Base-by-base conservation (phyloP, 1,140 invertebrate species). In the Macrotrachela quadricornifera region DNA sequence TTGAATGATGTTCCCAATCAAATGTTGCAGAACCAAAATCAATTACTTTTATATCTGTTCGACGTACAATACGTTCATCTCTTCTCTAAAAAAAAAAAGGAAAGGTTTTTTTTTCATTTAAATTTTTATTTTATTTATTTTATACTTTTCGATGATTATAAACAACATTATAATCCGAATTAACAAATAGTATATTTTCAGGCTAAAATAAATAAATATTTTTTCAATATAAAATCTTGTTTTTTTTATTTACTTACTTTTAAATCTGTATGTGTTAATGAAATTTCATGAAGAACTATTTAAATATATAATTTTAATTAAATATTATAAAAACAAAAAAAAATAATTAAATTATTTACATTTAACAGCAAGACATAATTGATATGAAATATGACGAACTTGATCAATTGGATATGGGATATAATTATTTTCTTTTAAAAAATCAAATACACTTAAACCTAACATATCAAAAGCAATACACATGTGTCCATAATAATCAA, bases 21-120 rank as follows among this genome's bases (percentile, higher is more conserved):
- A 99, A 99, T 15, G 94, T 99, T n/a, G 94, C 92, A 67, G 90
- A 96, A 54, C 94, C 94, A 72, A 99, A 95, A 74, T 99, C 94
- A 63, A 99, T 99, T 38, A 99, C 77, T 58, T 82, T 77, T 50
- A 97, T 90, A 64, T 92, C 83, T 53, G 87, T 88, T 59, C 80
- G 80, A 69, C 87, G 88, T 18, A 96, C 81, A 50, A 59, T 49
- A 48, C 61, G 51, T 42, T 68, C 63, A 56, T 90, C 83, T 64
- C 81, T 77, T 70, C 81, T 83, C 83, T 91, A 71, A 9, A 60
- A 60, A n/a, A 50, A 47, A 43, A 47, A 46, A 56, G 52, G 39
- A 16, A 40, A 48, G 10, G 9, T 10, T 40, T 38, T 44, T 39
- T 9, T 42, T 10, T 16, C 16, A 40, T 30, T n/a, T 46, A 38